Evolutionary conservation across 2,888 invertebrate species (phyloP), one percentile per base, ranked within the genome.

Genomic region (Epinotia brunnichana): DNA sequence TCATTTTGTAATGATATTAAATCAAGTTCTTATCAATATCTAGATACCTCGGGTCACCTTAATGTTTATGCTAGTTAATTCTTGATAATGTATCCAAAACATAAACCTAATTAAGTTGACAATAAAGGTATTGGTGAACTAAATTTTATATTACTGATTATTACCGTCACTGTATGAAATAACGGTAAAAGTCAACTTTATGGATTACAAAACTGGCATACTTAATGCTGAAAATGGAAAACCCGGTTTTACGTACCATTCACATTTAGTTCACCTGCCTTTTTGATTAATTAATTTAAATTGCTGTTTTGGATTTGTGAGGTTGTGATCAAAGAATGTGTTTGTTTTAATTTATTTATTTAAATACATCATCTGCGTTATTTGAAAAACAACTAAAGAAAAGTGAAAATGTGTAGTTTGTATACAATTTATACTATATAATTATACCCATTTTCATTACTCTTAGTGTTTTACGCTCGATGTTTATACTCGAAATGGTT

Each of bases 271-370:
- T 54, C 64, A 21, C 54, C 54, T 11, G 15, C 64, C 56, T 56
- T 63, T 48, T 51, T n/a, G 48, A 71, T 60, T 66, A 13, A 44
- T 70, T 70, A 41, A 71, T 66, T 60, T 39, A 41, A 54, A 44
- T 29, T 17, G 41, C 10, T 70, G 71, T 71, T 70, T 66, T 60
- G 66, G 71, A 67, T 67, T 60, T 51, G 51, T 48, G 71, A 72
- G 72, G 72, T 73, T 73, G 72, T 73, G 72, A 73, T 56, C 57
- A 63, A 21, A 66, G 44, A 35, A 51, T 62, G 53, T 73, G 68
- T 73, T n/a, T 72, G 67, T 72, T 68, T 57, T 73, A 73, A 63
- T 51, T 73, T 68, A 73, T 73, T 73, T 73, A 73, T 68, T 63
- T 61, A 53, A 44, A n/a, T 44, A 35, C 19, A 35, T 57, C 15